phyloP scores from a whole-genome alignment of 2,888 invertebrate genomes.

The Dromius quadrimaculatus region DNA sequence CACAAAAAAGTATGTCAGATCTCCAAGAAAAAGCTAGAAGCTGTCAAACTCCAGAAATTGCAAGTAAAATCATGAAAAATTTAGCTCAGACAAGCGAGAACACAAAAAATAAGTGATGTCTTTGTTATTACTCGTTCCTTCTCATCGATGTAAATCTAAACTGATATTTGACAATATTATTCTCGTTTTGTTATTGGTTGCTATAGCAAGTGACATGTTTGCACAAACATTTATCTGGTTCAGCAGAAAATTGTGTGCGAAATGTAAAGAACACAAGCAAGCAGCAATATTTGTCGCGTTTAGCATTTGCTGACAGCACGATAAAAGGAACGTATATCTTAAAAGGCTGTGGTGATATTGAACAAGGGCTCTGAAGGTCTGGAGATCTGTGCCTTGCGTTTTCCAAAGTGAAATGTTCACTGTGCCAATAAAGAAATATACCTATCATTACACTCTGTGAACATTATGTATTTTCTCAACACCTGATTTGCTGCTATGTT shows the following conservation, averaged over 20 bases:
- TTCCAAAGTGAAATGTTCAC: slow-evolving; percentile 3
- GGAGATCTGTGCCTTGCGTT: slow-evolving; percentile 3
- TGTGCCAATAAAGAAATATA: slow-evolving; percentile 10
- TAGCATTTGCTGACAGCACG: slow-evolving; percentile 17
- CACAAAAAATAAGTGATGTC: too few relatives aligned
- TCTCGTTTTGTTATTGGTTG: slow-evolving; percentile 7
- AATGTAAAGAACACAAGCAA: slow-evolving; percentile 19
- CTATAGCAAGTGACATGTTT: slow-evolving; percentile 6
- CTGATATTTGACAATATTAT: too few relatives aligned
- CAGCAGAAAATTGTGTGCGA: neutral
- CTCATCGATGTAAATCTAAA: too few relatives aligned
- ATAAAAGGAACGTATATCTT: slow-evolving; percentile 30
- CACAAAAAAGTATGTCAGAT: too few relatives aligned
- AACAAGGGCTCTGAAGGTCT: slow-evolving; percentile 1
- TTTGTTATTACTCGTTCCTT: too few relatives aligned
- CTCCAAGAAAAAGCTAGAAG: too few relatives aligned
- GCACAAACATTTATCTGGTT: neutral
- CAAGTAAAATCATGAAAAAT: too few relatives aligned
- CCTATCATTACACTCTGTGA: slow-evolving; percentile 1
- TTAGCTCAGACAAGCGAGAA: too few relatives aligned
- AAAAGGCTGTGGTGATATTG: slow-evolving; percentile 25
- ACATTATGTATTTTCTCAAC: neutral
- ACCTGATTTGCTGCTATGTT: neutral
- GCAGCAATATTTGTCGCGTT: slow-evolving; percentile 1
- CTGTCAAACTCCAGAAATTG: too few relatives aligned